phyloP scores from a whole-genome alignment of 2,888 invertebrate genomes.

The Xestia xanthographa region DNA sequence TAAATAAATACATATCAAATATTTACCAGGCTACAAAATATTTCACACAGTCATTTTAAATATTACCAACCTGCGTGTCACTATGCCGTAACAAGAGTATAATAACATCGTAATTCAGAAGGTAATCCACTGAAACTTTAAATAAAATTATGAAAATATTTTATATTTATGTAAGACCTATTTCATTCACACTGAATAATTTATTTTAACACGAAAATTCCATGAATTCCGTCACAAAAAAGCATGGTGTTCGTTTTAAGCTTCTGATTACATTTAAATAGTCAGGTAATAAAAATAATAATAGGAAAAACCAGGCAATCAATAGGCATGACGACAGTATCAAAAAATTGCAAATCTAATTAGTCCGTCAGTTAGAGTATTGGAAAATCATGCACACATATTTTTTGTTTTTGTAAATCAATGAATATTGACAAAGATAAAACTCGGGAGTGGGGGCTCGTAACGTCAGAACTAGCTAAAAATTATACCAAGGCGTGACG shows the following conservation, averaged over 20 bases:
- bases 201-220: not conserved
- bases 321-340: too few relatives aligned
- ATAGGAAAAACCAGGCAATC: not conserved
- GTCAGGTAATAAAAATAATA: not conserved
- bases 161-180: slow-evolving; percentile 8
- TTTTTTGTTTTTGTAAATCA: too few relatives aligned
- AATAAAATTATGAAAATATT: slow-evolving; percentile 48
- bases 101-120: slow-evolving; percentile 41
- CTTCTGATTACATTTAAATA: not conserved
- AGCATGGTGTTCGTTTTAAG: not conserved
- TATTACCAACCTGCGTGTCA: slow-evolving; percentile 29
- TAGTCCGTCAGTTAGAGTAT: too few relatives aligned
- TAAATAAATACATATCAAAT: not conserved
- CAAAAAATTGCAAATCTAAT: too few relatives aligned
- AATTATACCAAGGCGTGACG: too few relatives aligned
- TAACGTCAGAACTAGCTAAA: too few relatives aligned
- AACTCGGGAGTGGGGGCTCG: too few relatives aligned
- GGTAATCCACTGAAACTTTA: slow-evolving; percentile 34
- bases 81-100: slow-evolving; percentile 22
- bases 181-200: slow-evolving; percentile 17
- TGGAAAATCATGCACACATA: too few relatives aligned
- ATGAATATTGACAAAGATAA: too few relatives aligned
- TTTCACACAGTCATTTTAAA: slow-evolving; percentile 16
- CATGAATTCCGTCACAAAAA: not conserved
- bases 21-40: not conserved